Percentiles rank a stretch among this genome's conserved stretches.
phyloP scores from a whole-genome alignment of 2,797 vertebrate genomes.

The Orientallactaga sibirica region DNA sequence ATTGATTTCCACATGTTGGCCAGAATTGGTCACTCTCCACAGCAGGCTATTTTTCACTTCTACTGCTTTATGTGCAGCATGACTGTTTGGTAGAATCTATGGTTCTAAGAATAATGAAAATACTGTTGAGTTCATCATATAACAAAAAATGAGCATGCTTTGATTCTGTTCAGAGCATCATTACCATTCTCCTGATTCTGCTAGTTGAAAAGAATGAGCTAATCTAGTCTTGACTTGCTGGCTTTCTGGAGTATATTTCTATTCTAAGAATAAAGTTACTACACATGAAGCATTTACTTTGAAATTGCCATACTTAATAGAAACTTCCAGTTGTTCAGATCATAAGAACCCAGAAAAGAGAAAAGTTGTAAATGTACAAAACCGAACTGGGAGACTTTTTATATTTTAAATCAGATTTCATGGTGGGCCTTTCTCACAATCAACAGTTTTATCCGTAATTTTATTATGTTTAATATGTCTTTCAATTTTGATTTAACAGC shows the following conservation, averaged over 20 bases:
- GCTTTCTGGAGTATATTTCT: conserved; percentile 44
- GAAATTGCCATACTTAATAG: conserved; percentile 31
- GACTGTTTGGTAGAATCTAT: conserved; percentile 40
- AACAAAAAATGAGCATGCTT: conserved; percentile 64
- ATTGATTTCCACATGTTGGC: conserved; percentile 46
- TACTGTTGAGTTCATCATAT: conserved; percentile 54
- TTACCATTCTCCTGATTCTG: conserved; percentile 52
- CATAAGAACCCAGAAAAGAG: conserved; percentile 57
- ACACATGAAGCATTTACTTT: conserved; percentile 56
- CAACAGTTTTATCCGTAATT: conserved; percentile 53
- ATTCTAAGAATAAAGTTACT: conserved; percentile 57
- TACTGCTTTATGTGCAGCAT: conserved; percentile 50
- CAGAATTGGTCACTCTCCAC: conserved; percentile 49
- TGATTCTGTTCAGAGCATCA: conserved; percentile 60
- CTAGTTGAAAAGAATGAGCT: conserved; percentile 52
- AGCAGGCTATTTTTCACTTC: conserved; percentile 43
- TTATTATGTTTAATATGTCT: conserved; percentile 43
- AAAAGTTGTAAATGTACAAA: conserved; percentile 40
- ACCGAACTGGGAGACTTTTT: conserved; percentile 22
- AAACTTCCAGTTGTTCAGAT: conserved; percentile 51
- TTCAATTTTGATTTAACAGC: conserved; percentile 38
- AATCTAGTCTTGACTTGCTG: conserved; percentile 53
- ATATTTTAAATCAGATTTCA: conserved; percentile 39
- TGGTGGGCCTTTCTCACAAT: conserved; percentile 36
- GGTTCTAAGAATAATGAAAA: conserved; percentile 61